Evolutionary conservation across 2,888 invertebrate species (phyloP), one percentile per base, ranked within the genome.

Genomic region (Brachynemurus nebulosus): DNA sequence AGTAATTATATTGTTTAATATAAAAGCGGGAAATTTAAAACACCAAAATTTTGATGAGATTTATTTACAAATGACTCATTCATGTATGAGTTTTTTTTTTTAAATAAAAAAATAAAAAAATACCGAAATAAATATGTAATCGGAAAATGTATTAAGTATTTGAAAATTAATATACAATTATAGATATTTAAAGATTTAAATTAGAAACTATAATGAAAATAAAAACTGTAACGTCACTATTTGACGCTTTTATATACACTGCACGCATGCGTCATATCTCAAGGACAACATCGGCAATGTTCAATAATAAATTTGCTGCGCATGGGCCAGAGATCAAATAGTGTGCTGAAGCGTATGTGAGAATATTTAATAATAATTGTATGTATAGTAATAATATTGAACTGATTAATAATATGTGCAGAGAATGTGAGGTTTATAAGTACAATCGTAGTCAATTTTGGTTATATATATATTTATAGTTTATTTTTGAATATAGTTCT

Each of bases 51-150:
- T 30, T 30, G 30, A 30, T 30, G 30, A 30, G n/a, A 12, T 30
- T n/a, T 30, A 30, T 30, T 30, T 30, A 30, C 30, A 30, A 30
- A 30, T 30, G 30, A 30, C 30, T 30, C 30, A 30, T 30, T 30
- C 30, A 3, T 30, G 30, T 30, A 30, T 30, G 30, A 30, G 30
- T 30, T 30, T n/a, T n/a, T n/a, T n/a, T n/a, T n/a, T n/a, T 30
- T 4, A 30, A 30, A 30, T 30, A 30, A 30, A 11, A 30, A 11
- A 30, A 30, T 3, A 4, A 30, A 30, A 11, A 30, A 30, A 30
- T 30, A 30, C 30, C 30, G 30, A 30, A 30, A n/a, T n/a, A n/a
- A 30, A 30, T 9, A 12, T 27, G 9, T n/a, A 27, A 27, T 27
- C 12, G 3, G 12, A 27, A 2, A 27, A 30, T 12, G 14, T 30